Evolutionary conservation across 35 echinoderm and acorn worm species (phyloP).

Genomic region (Apostichopus parvimensis): DNA sequence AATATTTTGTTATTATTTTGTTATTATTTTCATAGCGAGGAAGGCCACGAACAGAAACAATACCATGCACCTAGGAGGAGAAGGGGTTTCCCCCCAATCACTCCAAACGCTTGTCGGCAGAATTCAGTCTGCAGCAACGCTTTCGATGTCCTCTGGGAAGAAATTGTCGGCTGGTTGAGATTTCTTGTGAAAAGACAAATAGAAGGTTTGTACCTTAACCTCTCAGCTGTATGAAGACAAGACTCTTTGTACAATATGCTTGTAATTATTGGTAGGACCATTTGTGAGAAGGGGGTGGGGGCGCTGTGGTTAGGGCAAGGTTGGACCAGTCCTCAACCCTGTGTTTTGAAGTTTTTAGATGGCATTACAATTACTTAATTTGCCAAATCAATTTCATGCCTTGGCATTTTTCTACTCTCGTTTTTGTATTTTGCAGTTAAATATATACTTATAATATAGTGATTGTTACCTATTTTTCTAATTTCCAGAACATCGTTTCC

Average conservation of each 20-base stretch:
- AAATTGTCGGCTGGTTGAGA: slow-evolving; percentile 84
- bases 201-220: slow-evolving; percentile 25
- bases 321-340: neutral
- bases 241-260: no score
- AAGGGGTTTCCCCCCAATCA: slow-evolving; percentile 87
- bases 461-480: neutral
- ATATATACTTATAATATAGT: neutral
- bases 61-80: slow-evolving; percentile 73
- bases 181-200: slow-evolving; percentile 75
- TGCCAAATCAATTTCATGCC: neutral
- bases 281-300: no score
- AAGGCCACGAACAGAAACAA: slow-evolving; percentile 73
- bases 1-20: neutral
- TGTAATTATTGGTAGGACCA: no score
- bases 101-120: slow-evolving; percentile 88
- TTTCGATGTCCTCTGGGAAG: slow-evolving; percentile 89
- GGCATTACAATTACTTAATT: neutral
- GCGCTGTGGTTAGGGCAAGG: neutral
- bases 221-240: neutral
- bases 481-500: slow-evolving; percentile 40
- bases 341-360: neutral
- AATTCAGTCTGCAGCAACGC: slow-evolving; percentile 79
- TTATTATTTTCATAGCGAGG: slow-evolving; percentile 60
- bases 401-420: neutral
- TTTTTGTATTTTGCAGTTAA: neutral